Evolutionary conservation across 2,888 invertebrate genomes (phyloP).

Genomic region (Eupithecia subfuscata): DNA sequence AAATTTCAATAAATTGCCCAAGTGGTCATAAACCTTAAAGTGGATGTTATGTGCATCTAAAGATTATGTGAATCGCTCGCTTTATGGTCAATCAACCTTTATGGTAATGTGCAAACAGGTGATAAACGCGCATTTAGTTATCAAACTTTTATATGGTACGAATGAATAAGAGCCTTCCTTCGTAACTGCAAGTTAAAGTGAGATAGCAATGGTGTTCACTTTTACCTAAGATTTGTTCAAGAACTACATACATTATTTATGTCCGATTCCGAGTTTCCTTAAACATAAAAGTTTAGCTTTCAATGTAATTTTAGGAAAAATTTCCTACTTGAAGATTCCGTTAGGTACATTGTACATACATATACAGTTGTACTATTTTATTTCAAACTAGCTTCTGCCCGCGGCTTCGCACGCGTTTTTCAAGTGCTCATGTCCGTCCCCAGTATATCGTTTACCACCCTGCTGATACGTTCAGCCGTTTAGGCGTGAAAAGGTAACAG

Average conservation of each 20-base stretch:
- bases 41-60: constrained; percentile 61
- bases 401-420: too few relatives aligned
- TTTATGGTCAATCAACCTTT: constrained; percentile 55
- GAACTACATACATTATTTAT: too few relatives aligned
- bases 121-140: constrained; percentile 24
- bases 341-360: too few relatives aligned
- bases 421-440: too few relatives aligned
- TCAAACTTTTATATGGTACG: neutral
- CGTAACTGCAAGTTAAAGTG: neutral
- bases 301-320: neutral
- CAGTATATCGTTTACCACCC: too few relatives aligned
- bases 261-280: neutral
- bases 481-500: too few relatives aligned
- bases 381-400: too few relatives aligned
- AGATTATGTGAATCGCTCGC: constrained; percentile 52
- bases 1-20: constrained; percentile 44
- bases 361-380: too few relatives aligned
- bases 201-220: too few relatives aligned
- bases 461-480: too few relatives aligned
- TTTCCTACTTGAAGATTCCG: too few relatives aligned
- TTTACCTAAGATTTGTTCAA: too few relatives aligned
- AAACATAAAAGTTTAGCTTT: neutral
- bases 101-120: constrained; percentile 37
- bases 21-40: constrained; percentile 48
- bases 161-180: neutral